Evolutionary conservation across 2,797 vertebrate genomes (phyloP).

Genomic region (Falco biarmicus): DNA sequence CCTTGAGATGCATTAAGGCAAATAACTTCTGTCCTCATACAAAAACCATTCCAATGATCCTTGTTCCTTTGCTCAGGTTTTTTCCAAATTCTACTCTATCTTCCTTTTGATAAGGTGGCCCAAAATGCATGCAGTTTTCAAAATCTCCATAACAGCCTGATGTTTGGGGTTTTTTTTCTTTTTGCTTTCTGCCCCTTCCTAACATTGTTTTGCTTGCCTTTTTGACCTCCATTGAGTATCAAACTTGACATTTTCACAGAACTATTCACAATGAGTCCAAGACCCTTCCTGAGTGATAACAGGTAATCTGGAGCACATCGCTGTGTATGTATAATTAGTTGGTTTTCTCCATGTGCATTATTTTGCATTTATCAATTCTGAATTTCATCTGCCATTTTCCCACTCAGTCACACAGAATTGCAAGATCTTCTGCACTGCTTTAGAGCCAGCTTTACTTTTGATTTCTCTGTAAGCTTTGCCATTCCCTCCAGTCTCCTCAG

Average conservation of each 20-base stretch:
- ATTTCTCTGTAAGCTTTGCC: not conserved
- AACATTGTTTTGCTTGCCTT: not conserved
- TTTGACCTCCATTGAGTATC: not conserved
- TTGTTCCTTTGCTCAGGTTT: not conserved
- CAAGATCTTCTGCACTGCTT: not conserved
- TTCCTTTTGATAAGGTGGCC: not conserved
- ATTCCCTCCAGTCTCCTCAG: not conserved
- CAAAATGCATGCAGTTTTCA: not conserved
- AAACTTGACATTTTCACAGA: not conserved
- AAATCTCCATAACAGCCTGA: not conserved
- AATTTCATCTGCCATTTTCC: conserved; percentile 24
- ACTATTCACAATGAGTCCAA: not conserved
- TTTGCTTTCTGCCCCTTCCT: not conserved
- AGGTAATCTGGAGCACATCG: not conserved
- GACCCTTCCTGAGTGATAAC: not conserved
- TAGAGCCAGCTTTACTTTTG: not conserved
- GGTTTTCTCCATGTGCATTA: not conserved
- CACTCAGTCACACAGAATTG: not conserved
- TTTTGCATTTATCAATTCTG: not conserved
- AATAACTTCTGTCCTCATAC: not conserved
- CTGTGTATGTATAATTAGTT: not conserved
- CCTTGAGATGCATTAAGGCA: not conserved
- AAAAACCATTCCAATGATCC: not conserved
- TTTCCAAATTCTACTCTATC: not conserved
- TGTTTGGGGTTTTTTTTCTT: not conserved